Conservation (phyloP, 2,888 invertebrate species). For the Lepidonotus clava region DNA sequence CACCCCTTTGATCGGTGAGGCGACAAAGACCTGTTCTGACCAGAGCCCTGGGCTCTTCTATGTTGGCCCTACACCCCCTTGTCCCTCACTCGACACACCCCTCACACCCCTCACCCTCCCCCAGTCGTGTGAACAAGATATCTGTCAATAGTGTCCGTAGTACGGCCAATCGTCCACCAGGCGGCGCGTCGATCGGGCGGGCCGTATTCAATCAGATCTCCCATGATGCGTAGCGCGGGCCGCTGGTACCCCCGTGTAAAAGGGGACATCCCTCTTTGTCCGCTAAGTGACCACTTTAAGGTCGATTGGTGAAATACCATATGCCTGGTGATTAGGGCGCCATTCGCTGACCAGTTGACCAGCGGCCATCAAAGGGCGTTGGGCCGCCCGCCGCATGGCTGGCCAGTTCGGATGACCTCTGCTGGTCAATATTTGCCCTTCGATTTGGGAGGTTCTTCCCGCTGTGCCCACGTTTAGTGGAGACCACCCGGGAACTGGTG, state of each 20-base stretch:
- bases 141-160: not conserved
- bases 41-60: not conserved
- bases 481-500: not conserved
- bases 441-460: not conserved
- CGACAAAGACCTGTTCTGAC: conserved; percentile 11
- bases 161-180: not conserved
- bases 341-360: conserved; percentile 26
- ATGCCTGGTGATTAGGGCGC: conserved; percentile 25
- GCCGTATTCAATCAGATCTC: conserved; percentile 34
- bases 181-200: conserved; percentile 4
- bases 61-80: not conserved
- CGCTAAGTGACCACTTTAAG: conserved; percentile 46
- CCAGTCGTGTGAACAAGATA: conserved; percentile 11
- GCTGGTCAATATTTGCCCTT: conserved; percentile 37
- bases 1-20: not conserved
- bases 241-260: not conserved
- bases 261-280: conserved; percentile 6
- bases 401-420: conserved; percentile 8
- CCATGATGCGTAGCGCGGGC: conserved; percentile 8
- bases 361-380: conserved; percentile 27
- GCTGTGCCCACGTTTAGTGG: not conserved
- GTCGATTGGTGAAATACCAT: conserved; percentile 51
- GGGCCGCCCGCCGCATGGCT: not conserved
- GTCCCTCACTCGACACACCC: not conserved
- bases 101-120: conserved; percentile 2